phyloP scores from a whole-genome alignment of 1,140 invertebrate genomes.

The Arctopsyche grandis region DNA sequence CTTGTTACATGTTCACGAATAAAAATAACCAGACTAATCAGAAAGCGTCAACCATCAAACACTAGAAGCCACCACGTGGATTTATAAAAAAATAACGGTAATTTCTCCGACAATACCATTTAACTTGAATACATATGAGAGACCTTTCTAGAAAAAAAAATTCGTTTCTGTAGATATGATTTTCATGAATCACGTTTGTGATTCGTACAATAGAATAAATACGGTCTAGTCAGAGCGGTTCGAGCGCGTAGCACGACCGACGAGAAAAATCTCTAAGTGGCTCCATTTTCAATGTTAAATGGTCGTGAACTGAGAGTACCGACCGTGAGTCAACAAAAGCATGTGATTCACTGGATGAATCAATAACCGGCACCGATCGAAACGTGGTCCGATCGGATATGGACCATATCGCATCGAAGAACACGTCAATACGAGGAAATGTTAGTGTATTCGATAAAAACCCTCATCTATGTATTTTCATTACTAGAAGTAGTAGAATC shows the following conservation, averaged over 20 bases:
- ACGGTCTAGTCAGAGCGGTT: background rate
- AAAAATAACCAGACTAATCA: too few species aligned
- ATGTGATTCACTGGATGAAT: slow-evolving; percentile 23
- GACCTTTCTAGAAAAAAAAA: too few species aligned
- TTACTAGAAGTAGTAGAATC: background rate
- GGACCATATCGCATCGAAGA: background rate
- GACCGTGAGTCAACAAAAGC: background rate
- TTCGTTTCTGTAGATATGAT: too few species aligned
- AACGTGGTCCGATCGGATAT: background rate
- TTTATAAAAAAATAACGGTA: too few species aligned
- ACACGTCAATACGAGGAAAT: background rate
- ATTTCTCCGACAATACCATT: too few species aligned
- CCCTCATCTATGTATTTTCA: background rate
- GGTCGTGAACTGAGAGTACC: background rate
- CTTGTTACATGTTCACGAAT: too few species aligned
- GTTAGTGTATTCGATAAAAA: background rate
- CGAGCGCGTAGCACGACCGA: background rate
- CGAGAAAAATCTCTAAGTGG: background rate
- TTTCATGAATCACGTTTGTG: background rate
- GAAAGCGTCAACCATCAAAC: too few species aligned
- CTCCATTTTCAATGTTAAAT: background rate
- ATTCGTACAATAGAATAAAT: background rate
- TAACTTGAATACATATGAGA: too few species aligned
- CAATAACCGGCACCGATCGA: slow-evolving; percentile 1
- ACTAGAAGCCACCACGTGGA: too few species aligned